Evolutionary conservation across 2,888 invertebrate species (phyloP), one percentile per base, ranked within the genome.

Genomic region (Koerneria pararmatus): DNA sequence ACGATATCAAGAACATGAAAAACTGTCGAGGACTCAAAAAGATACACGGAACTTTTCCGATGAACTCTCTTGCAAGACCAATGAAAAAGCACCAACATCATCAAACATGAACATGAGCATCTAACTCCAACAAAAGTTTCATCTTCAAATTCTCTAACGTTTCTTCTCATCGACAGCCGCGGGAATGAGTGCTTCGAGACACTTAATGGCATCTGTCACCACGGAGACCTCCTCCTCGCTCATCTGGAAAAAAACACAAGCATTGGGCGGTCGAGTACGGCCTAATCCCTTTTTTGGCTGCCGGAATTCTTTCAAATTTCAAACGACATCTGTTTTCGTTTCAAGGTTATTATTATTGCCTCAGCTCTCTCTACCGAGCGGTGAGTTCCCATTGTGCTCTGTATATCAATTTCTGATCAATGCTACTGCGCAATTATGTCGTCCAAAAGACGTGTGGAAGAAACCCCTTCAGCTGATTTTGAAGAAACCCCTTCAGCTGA

Each of bases 161-260:
- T 73, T 76, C 85, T 90, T 89, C 78, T 90, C 88, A 24, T 90
- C 89, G 82, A 90, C 89, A 1, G 91, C 89, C 60, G 90, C 85
- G 61, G 88, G 87, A 66, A 91, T 88, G 32, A 92, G 86, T 54
- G 89, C 88, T 84, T 92, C 91, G 65, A 91, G 87, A 8, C 90
- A 88, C 61, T 88, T 87, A 67, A 91, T 88, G 71, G 90, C 89
- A 84, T 91, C 91, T 56, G 90, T 84, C 19, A 89, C 88, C 58
- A 91, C 88, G 35, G 88, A 87, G 57, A 91, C 85, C 80, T 91
- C 90, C n/a, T 86, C 84, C 70, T 91, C 90, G 15, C 87, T 88
- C 66, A 79, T 88, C 87, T 53, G 88, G 87, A 63, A 34, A 5
- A n/a, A n/a, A n/a, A n/a, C n/a, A n/a, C n/a, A n/a, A n/a, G n/a